Conservation (phyloP, 2,113 vertebrate species). For the Hippolais icterina region DNA sequence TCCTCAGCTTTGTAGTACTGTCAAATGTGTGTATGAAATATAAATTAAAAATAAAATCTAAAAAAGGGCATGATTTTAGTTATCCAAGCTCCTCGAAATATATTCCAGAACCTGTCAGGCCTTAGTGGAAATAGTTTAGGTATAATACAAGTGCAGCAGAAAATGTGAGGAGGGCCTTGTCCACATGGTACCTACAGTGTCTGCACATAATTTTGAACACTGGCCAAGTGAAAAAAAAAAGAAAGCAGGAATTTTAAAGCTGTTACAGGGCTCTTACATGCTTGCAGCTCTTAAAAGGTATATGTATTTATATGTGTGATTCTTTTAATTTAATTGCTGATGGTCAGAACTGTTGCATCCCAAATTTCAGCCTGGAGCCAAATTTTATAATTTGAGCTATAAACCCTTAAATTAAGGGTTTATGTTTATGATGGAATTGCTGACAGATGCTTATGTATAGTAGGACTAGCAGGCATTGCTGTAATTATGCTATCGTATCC, state of each 20-base stretch:
- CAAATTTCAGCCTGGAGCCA: conserved; percentile 59
- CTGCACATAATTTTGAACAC: background rate
- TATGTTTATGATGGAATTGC: conserved; percentile 66
- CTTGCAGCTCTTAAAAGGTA: background rate
- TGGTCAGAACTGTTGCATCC: conserved; percentile 41
- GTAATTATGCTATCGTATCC: conserved; percentile 83
- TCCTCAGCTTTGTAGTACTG: background rate
- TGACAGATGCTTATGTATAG: conserved; percentile 60
- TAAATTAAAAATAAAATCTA: background rate
- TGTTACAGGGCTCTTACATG: background rate
- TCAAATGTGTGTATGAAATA: background rate
- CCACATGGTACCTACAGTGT: background rate
- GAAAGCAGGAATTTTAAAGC: background rate
- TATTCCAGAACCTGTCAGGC: background rate
- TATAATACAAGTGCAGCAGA: background rate
- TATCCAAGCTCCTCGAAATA: background rate
- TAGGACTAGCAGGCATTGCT: conserved; percentile 61
- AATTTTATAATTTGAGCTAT: conserved; percentile 56
- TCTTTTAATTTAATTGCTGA: conserved; percentile 34
- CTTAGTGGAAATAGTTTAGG: background rate
- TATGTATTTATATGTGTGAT: background rate
- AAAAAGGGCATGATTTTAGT: background rate
- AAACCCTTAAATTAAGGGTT: conserved; percentile 50
- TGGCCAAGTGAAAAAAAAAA: background rate
- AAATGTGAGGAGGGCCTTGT: background rate